Evolutionary conservation across 2,888 invertebrate species (phyloP), one percentile per base, ranked within the genome.

Genomic region (Coenonympha glycerion): DNA sequence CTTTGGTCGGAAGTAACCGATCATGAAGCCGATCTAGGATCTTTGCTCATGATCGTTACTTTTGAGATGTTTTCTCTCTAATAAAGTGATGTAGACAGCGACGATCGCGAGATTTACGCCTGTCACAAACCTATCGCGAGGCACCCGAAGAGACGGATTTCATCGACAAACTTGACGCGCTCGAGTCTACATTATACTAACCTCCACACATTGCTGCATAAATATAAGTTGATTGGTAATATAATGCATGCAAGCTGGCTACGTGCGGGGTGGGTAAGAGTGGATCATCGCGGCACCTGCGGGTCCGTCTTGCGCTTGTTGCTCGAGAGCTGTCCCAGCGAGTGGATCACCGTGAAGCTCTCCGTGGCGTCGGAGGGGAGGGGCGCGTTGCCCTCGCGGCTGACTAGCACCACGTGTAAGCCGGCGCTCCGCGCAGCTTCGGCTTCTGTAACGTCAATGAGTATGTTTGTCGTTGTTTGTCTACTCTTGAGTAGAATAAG

Each of bases 361-460:
- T 73, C 67, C 1, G 75, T 61, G 42, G 82, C 83, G 3, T 89
- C 91, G 11, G 90, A 90, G 6, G 92, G 89, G 0, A 96, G 81
- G 1, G 91, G 85, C 0, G 89, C 90, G 76, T 97, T 96, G 46
- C 95, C 97, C 56, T 93, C 93, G 56, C 97, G 91, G 47, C 89
- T 84, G 2, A 97, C 90, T 19, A 98, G 74, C 3, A 90, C 88
- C 8, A 90, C 87, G 37, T 90, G 87, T 49, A 96, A 58, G 8
- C 95, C 95, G 0, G 95, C 93, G 24, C 87, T 75, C 34, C 89
- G 89, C 0, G 97, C 97, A 41, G 97, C 96, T 69, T 90, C 88
- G 0, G 94, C 96, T 84, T 98, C 97, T 95, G 88, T 24, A 30
- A 47, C 28, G n/a, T 15, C n/a, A n/a, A n/a, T n/a, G n/a, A n/a